These are phyloP conservation scores for Platerodrilus igneus DNA, from an alignment of 2,888 invertebrate genomes.

Conservation along the genomic window DNA sequence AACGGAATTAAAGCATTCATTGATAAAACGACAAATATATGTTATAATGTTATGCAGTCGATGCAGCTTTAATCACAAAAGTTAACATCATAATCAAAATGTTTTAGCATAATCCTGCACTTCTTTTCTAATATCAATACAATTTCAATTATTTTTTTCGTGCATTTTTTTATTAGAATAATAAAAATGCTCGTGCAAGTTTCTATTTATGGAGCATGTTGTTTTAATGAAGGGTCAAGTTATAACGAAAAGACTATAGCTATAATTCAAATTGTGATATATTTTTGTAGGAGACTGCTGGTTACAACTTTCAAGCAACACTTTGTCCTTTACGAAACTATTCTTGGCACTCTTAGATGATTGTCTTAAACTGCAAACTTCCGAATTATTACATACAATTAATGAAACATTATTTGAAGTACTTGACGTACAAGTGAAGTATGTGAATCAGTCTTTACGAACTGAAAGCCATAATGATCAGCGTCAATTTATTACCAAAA, in stretches of 20 bases:
- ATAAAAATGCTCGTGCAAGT: no score
- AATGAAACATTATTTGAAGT: constrained; percentile 69
- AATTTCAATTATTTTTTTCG: no score
- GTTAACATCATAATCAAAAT: no score
- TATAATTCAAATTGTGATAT: not conserved
- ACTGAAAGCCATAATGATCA: constrained; percentile 51
- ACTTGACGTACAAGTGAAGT: constrained; percentile 68
- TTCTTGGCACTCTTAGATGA: constrained; percentile 71
- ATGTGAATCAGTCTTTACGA: constrained; percentile 55
- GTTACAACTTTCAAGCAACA: constrained; percentile 74
- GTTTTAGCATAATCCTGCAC: no score
- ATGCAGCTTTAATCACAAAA: no score
- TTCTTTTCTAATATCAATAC: no score
- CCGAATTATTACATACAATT: constrained; percentile 68
- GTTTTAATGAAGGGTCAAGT: not conserved
- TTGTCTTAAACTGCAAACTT: constrained; percentile 68
- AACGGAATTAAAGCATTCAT: no score
- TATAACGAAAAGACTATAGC: not conserved
- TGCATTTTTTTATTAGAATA: no score
- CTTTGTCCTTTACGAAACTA: constrained; percentile 73
- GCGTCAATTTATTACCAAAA: constrained; percentile 56
- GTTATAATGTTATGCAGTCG: no score
- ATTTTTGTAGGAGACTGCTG: constrained; percentile 56
- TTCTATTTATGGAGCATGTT: no score
- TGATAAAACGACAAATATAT: no score